Evolutionary conservation across 1,140 invertebrate species (phyloP).

Genomic region (Linepithema humile): DNA sequence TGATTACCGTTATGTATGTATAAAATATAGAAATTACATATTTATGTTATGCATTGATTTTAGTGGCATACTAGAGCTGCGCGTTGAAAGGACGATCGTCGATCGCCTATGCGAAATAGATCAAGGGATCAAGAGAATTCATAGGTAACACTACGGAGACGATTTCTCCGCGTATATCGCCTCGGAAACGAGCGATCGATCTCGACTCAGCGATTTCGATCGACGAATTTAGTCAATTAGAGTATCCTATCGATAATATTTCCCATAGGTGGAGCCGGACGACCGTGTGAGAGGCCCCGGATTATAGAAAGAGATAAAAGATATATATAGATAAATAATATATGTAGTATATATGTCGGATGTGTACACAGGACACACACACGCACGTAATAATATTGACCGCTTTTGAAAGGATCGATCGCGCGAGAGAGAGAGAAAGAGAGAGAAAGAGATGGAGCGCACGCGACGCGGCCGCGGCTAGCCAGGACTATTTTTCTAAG

Average conservation of each 20-base stretch:
- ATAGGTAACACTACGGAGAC: slow-evolving; percentile 13
- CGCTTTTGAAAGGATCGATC: slow-evolving; percentile 45
- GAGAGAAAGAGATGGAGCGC: slow-evolving; percentile 53
- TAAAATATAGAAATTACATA: not conserved
- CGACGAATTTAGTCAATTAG: slow-evolving; percentile 64
- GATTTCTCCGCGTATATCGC: not conserved
- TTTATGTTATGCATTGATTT: not conserved
- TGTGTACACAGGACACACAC: slow-evolving; percentile 29
- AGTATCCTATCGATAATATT: slow-evolving; percentile 27
- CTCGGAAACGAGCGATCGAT: not conserved
- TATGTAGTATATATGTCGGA: slow-evolving; percentile 37
- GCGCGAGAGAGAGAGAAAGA: no score
- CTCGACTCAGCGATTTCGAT: not conserved
- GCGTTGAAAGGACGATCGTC: slow-evolving; percentile 19
- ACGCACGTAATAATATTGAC: slow-evolving; percentile 42
- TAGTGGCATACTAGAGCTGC: not conserved
- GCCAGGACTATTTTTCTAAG: slow-evolving; percentile 84
- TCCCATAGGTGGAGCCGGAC: not conserved
- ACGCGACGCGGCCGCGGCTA: slow-evolving; percentile 80
- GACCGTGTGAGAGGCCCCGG: not conserved
- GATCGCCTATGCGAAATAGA: slow-evolving; percentile 10
- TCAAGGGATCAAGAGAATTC: slow-evolving; percentile 31
- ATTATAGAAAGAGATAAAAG: slow-evolving; percentile 3
- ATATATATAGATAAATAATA: slow-evolving; percentile 49
- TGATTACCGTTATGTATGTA: not conserved